phyloP scores from a whole-genome alignment of 2,797 vertebrate genomes.

The Coregonus ussuriensis region DNA sequence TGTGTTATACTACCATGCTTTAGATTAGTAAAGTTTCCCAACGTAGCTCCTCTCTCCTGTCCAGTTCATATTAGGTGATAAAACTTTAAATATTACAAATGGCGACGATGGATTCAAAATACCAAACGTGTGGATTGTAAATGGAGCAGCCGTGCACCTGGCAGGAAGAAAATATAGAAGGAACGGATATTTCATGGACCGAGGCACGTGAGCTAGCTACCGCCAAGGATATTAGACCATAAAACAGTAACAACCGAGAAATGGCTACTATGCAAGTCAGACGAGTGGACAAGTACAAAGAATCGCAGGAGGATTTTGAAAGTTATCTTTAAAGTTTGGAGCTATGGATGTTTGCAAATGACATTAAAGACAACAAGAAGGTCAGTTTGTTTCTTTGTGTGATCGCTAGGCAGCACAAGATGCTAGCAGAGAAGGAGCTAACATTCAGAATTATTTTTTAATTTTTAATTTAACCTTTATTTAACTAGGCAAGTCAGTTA shows the following conservation, averaged over 20 bases:
- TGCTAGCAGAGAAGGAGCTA: constrained; percentile 22
- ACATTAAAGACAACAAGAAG: not conserved
- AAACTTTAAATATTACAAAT: too few species aligned
- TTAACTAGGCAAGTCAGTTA: too few species aligned
- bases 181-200: too few species aligned
- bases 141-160: too few species aligned
- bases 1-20: not conserved
- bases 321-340: constrained; percentile 12
- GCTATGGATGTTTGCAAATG: constrained; percentile 22
- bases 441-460: not conserved
- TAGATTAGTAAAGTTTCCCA: not conserved
- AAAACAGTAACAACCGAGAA: too few species aligned
- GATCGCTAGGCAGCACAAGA: constrained; percentile 12
- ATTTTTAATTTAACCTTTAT: too few species aligned
- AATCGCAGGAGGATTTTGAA: constrained; percentile 10
- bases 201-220: too few species aligned
- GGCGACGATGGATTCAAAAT: too few species aligned
- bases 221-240: too few species aligned
- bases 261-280: not conserved
- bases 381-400: constrained; percentile 9
- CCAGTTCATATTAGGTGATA: not conserved
- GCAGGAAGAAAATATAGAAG: too few species aligned
- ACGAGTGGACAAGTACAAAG: not conserved
- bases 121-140: too few species aligned
- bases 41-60: not conserved